phyloP scores from a whole-genome alignment of 2,113 vertebrate genomes.

The Anoura caudifer region DNA sequence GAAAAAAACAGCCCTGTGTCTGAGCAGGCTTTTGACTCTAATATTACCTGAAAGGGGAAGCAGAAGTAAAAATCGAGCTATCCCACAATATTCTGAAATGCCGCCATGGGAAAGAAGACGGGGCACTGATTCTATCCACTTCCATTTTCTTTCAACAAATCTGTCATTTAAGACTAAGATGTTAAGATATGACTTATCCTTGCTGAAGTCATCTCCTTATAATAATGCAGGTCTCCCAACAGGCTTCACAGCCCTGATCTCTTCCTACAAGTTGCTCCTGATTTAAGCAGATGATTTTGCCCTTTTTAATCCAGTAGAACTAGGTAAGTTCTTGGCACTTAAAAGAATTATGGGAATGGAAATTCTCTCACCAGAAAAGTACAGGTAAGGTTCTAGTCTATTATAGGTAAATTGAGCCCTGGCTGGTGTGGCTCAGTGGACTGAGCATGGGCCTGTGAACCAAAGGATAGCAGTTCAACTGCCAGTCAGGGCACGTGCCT shows the following conservation, averaged over 20 bases:
- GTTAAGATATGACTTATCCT: slow-evolving; percentile 57
- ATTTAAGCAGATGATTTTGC: slow-evolving; percentile 69
- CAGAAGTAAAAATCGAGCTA: neutral
- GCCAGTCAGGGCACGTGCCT: too few species aligned
- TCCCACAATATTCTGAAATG: neutral
- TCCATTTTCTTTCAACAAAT: slow-evolving; percentile 59
- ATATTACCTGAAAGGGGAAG: neutral
- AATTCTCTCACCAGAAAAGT: slow-evolving; percentile 14
- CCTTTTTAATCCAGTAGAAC: slow-evolving; percentile 64
- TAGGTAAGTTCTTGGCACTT: slow-evolving; percentile 54
- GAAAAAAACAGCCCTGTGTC: neutral
- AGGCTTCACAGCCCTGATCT: slow-evolving; percentile 48
- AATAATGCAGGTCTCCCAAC: slow-evolving; percentile 55
- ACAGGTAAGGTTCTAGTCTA: slow-evolving; percentile 2
- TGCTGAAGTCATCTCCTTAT: slow-evolving; percentile 56
- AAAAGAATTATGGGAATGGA: neutral
- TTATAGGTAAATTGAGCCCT: neutral
- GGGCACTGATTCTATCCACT: slow-evolving; percentile 25
- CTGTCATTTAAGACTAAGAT: slow-evolving; percentile 63
- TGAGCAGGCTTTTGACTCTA: neutral
- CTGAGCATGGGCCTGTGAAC: too few species aligned
- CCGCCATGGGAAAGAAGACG: neutral
- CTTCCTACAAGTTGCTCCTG: slow-evolving; percentile 54
- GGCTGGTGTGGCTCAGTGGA: too few species aligned
- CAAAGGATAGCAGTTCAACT: too few species aligned